Base-by-base conservation (phyloP, 2,797 vertebrate species). In the Sebastes alutus region DNA sequence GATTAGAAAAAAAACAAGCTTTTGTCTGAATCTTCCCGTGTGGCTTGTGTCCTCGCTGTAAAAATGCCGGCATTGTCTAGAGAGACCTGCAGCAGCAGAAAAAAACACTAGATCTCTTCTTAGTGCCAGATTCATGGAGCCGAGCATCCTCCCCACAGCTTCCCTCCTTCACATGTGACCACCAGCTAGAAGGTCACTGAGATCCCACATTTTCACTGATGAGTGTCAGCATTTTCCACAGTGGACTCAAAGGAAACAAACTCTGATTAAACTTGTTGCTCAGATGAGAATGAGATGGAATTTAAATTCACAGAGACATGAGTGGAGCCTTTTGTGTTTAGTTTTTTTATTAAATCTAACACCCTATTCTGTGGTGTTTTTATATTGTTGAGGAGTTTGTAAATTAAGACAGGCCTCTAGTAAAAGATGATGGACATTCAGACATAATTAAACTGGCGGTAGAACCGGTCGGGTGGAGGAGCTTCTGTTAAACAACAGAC, bases 181-280 rank as follows among this genome's bases (percentile, higher is more conserved):
- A 77, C 69, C 77, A 14, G 72, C 77, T 56, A 2, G 27, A 82
- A 89, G 93, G 93, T 93, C 89, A 78, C 69, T 4, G 2, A 77
- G 76, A 91, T 93, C 93, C 92, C 93, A 93, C 88, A 85, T 78
- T 77, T 84, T 78, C 85, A 61, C 71, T 84, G 80, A 77, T 83
- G 78, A 81, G 86, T 89, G 88, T 91, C 89, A 80, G 56, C 22
- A 79, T 90, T 93, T 94, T 93, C 92, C 89, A 81, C 86, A 65
- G 71, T 52, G 71, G 77, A 84, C 72, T 74, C 33, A 69, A 84
- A 78, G 56, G 54, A 77, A 85, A 77, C 80, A 76, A 73, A 89
- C 76, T 67, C 25, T 72, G 77, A 77, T 65, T 79, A 49, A 33
- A 76, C 11, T 55, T 33, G 64, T 49, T n/a, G 20, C 75, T 70